Conservation (phyloP, 1,140 invertebrate species). For the Drosophila pseudoobscura region DNA sequence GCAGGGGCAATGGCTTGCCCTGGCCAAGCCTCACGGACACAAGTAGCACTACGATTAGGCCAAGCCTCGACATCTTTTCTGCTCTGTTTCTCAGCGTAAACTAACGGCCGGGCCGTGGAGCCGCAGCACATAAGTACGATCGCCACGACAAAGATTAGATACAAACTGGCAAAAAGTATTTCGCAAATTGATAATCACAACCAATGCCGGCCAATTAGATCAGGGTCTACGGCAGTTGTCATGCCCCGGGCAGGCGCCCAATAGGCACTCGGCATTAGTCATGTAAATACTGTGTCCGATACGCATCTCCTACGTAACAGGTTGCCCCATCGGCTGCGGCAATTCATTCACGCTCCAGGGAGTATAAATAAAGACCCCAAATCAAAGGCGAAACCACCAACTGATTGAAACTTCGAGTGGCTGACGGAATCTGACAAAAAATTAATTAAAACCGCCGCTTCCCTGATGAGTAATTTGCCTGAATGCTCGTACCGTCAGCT, state of each 20-base stretch:
- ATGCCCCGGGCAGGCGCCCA: neutral
- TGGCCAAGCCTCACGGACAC: slow-evolving; percentile 9
- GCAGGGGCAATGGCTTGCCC: slow-evolving; percentile 23
- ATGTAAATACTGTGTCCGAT: slow-evolving; percentile 32
- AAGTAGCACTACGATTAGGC: slow-evolving; percentile 34
- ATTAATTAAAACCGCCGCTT: slow-evolving; percentile 27
- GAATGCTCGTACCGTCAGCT: neutral
- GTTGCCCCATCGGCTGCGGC: slow-evolving; percentile 13
- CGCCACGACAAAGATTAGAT: slow-evolving; percentile 31
- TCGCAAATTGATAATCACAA: slow-evolving; percentile 32
- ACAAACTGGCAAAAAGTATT: slow-evolving; percentile 35
- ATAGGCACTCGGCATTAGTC: slow-evolving; percentile 28
- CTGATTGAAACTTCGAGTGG: slow-evolving; percentile 61
- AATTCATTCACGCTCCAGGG: slow-evolving; percentile 4
- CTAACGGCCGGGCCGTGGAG: slow-evolving; percentile 27
- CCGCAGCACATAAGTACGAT: slow-evolving; percentile 30
- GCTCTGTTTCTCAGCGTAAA: slow-evolving; percentile 32
- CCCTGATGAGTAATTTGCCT: slow-evolving; percentile 56
- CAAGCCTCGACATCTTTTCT: slow-evolving; percentile 47
- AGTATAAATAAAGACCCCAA: neutral
- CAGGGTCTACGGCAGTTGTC: slow-evolving; percentile 23
- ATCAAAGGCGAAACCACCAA: slow-evolving; percentile 14
- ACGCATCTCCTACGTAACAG: slow-evolving; percentile 36
- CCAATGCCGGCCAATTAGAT: slow-evolving; percentile 23
- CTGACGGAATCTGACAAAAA: slow-evolving; percentile 14